A percentile compares a stretch with the other conserved stretches of the same genome.
phyloP scores from a whole-genome alignment of 2,797 vertebrate species.

The Spea hammondii region DNA sequence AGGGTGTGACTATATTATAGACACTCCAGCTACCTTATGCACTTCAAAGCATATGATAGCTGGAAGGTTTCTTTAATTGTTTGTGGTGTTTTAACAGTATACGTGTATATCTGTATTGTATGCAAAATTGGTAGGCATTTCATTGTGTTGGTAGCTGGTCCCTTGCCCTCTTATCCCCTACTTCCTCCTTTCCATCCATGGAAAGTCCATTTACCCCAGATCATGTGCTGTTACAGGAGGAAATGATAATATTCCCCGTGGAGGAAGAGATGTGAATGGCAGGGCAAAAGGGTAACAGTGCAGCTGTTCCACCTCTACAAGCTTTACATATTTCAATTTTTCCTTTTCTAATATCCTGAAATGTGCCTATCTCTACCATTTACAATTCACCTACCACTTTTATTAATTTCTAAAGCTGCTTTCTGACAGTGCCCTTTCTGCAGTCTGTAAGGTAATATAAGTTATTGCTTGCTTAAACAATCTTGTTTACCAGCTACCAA shows the following conservation, averaged over 20 bases:
- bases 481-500: background rate
- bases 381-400: slow-evolving; percentile 4
- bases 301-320: slow-evolving; percentile 30
- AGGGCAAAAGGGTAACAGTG: slow-evolving; percentile 44
- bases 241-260: slow-evolving; percentile 34
- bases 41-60: too few species aligned
- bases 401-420: slow-evolving; percentile 25
- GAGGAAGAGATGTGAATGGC: slow-evolving; percentile 46
- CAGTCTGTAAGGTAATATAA: too few species aligned
- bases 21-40: too few species aligned
- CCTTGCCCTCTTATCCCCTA: slow-evolving; percentile 5
- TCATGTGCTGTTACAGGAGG: slow-evolving; percentile 45
- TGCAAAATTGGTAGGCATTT: background rate
- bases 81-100: background rate
- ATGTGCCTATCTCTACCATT: background rate
- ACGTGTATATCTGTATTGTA: background rate
- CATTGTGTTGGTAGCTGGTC: slow-evolving; percentile 9
- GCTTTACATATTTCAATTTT: slow-evolving; percentile 12
- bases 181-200: slow-evolving; percentile 38
- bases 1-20: too few species aligned
- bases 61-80: too few species aligned
- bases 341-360: slow-evolving; percentile 20
- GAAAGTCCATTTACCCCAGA: slow-evolving; percentile 47
- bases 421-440: background rate
- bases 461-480: too few species aligned